phyloP scores from a whole-genome alignment of 1,140 invertebrate species.

The Cydia pomonella region DNA sequence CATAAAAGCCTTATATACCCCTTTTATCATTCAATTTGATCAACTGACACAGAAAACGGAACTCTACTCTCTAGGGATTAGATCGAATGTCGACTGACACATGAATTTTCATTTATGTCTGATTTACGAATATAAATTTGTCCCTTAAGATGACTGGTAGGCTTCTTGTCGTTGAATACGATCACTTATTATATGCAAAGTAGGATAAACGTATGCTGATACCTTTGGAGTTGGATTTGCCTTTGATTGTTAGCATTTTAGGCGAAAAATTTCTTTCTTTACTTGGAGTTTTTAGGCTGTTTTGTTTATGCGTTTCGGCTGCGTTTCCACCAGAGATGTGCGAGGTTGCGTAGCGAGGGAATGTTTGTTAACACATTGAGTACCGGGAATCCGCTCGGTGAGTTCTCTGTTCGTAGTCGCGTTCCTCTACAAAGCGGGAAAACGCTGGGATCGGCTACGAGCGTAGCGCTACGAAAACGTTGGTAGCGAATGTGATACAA shows the following conservation, averaged over 20 bases:
- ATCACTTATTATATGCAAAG: constrained; percentile 12
- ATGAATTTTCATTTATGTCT: not conserved
- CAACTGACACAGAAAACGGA: not conserved
- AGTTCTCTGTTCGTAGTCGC: too few relatives aligned
- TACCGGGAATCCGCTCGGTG: too few relatives aligned
- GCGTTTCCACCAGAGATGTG: too few relatives aligned
- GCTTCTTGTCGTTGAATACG: not conserved
- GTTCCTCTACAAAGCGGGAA: too few relatives aligned
- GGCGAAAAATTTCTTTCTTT: too few relatives aligned
- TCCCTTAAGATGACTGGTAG: constrained; percentile 13
- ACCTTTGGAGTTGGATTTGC: not conserved
- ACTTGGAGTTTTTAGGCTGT: too few relatives aligned
- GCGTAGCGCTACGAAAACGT: too few relatives aligned
- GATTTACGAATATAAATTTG: constrained; percentile 26
- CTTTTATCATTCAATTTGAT: constrained; percentile 25
- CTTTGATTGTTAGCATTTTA: not conserved
- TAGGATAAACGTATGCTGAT: constrained; percentile 3
- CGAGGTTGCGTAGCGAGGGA: too few relatives aligned
- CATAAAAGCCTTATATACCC: constrained; percentile 7
- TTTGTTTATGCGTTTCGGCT: too few relatives aligned
- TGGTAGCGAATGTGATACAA: too few relatives aligned
- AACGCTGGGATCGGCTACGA: too few relatives aligned
- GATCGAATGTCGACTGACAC: not conserved
- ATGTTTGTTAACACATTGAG: too few relatives aligned
- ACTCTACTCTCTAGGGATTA: not conserved